Evolutionary conservation across 92 coral and sea anemone genomes (phyloP).

Genomic region (Epizoanthus scotinus): DNA sequence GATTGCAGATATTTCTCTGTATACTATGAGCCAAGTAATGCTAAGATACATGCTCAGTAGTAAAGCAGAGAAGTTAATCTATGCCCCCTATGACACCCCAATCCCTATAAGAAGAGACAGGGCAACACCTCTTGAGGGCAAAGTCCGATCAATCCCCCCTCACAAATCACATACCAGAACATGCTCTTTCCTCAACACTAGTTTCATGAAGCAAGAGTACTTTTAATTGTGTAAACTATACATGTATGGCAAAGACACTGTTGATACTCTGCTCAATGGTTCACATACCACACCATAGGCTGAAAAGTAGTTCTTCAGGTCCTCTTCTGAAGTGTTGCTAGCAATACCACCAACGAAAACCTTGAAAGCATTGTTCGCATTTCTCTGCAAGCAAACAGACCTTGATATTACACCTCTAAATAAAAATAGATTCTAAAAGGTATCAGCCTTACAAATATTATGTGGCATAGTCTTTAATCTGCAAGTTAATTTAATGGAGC

Average conservation of each 20-base stretch:
- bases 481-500: too few relatives aligned
- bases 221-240: too few relatives aligned
- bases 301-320: conserved; percentile 74
- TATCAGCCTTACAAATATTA: too few relatives aligned
- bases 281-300: conserved; percentile 70
- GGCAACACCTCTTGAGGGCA: conserved; percentile 56
- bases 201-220: too few relatives aligned
- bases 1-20: neutral
- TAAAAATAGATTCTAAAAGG: too few relatives aligned
- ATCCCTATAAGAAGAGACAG: conserved; percentile 27
- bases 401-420: neutral
- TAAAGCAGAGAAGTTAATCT: conserved; percentile 38
- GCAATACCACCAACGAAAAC: conserved; percentile 94
- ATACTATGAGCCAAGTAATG: neutral
- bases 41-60: neutral
- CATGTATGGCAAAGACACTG: too few relatives aligned
- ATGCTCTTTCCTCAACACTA: too few relatives aligned
- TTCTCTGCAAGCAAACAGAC: conserved; percentile 44
- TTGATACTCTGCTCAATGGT: neutral
- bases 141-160: neutral
- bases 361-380: conserved; percentile 63
- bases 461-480: too few relatives aligned
- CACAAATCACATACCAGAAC: neutral
- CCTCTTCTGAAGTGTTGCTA: conserved; percentile 85
- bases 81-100: conserved; percentile 73